A percentile compares a stretch with the other conserved stretches of the same genome.
These are phyloP conservation scores for Mobula birostris DNA, from an alignment of 2,113 vertebrate species.

Conservation along the genomic window DNA sequence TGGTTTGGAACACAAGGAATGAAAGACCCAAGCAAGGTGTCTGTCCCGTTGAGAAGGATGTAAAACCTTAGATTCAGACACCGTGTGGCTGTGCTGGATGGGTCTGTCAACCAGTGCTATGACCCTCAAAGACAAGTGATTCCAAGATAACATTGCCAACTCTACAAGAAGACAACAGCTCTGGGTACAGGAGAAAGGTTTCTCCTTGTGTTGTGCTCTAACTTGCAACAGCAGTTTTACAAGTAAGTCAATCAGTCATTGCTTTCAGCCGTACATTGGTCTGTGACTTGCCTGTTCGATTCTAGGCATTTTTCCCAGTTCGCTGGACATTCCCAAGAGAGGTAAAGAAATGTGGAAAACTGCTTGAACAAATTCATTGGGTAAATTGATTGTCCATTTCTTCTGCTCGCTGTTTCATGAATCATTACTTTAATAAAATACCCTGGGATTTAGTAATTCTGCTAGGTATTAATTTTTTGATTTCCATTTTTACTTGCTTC, in stretches of 20 bases:
- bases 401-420: neutral
- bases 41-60: too few relatives aligned
- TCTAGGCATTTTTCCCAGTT: neutral
- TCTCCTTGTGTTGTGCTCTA: neutral
- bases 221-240: neutral
- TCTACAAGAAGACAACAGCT: neutral
- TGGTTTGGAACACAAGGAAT: too few relatives aligned
- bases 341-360: neutral
- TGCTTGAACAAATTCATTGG: neutral
- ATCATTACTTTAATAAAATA: neutral
- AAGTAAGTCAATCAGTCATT: too few relatives aligned
- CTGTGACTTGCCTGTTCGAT: neutral
- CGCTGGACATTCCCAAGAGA: neutral
- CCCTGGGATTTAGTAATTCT: neutral
- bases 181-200: neutral
- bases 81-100: too few relatives aligned
- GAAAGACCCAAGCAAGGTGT: too few relatives aligned
- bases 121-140: too few relatives aligned
- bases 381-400: conserved; percentile 7
- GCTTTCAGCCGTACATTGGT: neutral
- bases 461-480: neutral
- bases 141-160: neutral
- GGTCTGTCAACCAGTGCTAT: too few relatives aligned
- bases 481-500: neutral
- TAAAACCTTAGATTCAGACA: too few relatives aligned